A percentile compares a stretch with the other conserved stretches of the same genome.
Evolutionary conservation across 2,113 vertebrate species (phyloP).

Genomic region (Corythoichthys intestinalis): DNA sequence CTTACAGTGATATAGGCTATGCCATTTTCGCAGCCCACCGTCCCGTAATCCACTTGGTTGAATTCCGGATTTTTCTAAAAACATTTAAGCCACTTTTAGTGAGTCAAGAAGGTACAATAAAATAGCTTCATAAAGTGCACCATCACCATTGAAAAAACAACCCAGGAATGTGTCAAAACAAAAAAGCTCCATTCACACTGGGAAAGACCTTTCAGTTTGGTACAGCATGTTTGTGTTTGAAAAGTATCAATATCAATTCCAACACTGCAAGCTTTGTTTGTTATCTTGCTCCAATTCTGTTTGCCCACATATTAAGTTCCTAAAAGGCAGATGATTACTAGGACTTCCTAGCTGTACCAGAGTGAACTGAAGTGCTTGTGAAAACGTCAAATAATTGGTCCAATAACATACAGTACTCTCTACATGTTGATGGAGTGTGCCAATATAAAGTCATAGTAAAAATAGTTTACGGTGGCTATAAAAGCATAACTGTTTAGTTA

Average conservation of each 20-base stretch:
- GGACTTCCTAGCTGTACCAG: not conserved
- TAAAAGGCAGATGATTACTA: not conserved
- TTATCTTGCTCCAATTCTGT: not conserved
- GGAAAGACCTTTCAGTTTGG: not conserved
- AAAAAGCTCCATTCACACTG: not conserved
- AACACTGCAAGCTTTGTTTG: not conserved
- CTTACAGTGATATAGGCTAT: constrained; percentile 67
- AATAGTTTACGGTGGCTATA: not conserved
- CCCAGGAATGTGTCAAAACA: not conserved
- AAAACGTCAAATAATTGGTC: not conserved
- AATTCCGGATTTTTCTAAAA: constrained; percentile 41
- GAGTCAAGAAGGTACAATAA: not conserved
- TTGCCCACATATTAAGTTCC: not conserved
- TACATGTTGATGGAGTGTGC: not conserved
- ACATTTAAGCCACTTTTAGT: constrained; percentile 13
- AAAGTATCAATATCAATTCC: no score
- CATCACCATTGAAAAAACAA: not conserved
- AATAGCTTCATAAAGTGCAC: not conserved
- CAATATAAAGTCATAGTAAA: not conserved
- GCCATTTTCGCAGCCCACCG: constrained; percentile 41
- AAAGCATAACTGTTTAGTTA: not conserved
- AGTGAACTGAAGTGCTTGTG: not conserved
- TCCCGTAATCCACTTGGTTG: constrained; percentile 30
- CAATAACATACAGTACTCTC: not conserved
- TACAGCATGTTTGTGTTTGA: not conserved